A percentile compares a stretch with the other conserved stretches of the same genome.
Evolutionary conservation across 2,113 vertebrate species (phyloP).

Genomic region (Chlorodrepanis virens): DNA sequence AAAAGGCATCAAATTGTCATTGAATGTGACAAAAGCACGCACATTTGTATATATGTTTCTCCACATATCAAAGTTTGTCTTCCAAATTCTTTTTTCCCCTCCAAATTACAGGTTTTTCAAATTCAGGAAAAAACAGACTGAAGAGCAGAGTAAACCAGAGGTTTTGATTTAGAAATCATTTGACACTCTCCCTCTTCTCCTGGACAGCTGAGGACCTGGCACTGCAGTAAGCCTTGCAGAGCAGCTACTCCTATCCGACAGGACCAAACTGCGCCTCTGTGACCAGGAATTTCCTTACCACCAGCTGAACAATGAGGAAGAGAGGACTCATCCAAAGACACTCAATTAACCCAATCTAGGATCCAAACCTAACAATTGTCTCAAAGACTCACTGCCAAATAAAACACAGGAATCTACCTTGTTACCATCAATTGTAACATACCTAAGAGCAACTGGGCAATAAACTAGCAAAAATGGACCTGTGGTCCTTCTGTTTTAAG

Average conservation of each 20-base stretch:
- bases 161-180: neutral
- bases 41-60: rapidly evolving
- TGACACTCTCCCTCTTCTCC: neutral
- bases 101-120: neutral
- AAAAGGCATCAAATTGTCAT: neutral
- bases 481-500: neutral
- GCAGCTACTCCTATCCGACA: neutral
- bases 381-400: neutral
- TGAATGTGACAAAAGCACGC: neutral
- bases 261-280: rapidly evolving
- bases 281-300: neutral
- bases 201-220: neutral
- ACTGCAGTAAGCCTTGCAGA: neutral
- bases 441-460: neutral
- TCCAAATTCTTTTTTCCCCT: neutral
- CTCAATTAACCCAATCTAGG: neutral
- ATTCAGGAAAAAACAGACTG: neutral
- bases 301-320: neutral
- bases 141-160: neutral
- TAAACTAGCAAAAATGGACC: neutral
- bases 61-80: neutral
- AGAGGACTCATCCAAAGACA: neutral
- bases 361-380: neutral
- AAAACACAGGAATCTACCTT: neutral
- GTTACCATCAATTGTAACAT: neutral